Evolutionary conservation across 1,140 invertebrate genomes (phyloP).

Genomic region (Nasonia giraulti): DNA sequence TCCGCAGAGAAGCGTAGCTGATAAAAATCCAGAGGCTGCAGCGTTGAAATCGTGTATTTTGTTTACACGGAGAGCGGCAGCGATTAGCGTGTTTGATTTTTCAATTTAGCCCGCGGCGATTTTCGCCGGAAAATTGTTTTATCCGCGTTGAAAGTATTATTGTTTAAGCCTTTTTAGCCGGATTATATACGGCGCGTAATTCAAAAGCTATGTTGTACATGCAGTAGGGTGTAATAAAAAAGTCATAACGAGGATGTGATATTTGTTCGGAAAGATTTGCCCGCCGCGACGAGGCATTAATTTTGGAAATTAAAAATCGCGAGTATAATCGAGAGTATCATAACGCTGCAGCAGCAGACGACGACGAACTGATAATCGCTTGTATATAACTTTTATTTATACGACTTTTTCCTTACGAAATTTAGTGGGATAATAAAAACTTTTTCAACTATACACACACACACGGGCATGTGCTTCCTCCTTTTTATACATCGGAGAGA

Average conservation of each 20-base stretch:
- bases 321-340: background rate
- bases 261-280: background rate
- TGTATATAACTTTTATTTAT: background rate
- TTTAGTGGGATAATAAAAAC: background rate
- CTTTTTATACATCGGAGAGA: no score
- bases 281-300: background rate
- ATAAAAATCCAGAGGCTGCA: constrained; percentile 36
- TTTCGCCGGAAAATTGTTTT: background rate
- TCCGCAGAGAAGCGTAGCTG: constrained; percentile 3
- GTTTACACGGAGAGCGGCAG: background rate
- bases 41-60: background rate
- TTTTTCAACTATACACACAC: background rate
- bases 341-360: background rate
- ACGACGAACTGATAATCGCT: background rate
- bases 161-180: no score
- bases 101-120: background rate
- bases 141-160: background rate
- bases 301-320: background rate
- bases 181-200: background rate
- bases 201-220: background rate
- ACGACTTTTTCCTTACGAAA: constrained; percentile 3
- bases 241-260: no score
- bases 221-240: no score
- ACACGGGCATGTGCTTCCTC: background rate
- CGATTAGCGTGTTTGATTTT: background rate